These are phyloP conservation scores for Cetoscarus ocellatus DNA, from an alignment of 2,797 vertebrate species.

Conservation along the genomic window DNA sequence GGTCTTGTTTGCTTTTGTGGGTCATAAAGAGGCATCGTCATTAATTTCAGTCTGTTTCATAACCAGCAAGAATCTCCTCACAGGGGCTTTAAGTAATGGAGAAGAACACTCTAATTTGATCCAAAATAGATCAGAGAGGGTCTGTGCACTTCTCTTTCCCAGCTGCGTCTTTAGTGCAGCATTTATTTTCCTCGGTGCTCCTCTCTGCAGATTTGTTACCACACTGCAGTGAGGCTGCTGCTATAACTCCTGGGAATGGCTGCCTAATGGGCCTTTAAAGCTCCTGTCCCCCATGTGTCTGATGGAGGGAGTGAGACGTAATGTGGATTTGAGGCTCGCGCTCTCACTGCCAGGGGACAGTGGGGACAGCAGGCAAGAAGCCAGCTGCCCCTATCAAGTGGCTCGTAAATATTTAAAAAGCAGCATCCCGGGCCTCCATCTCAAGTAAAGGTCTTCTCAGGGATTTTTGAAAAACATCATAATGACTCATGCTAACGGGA, in stretches of 20 bases:
- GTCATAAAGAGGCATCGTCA: too few relatives aligned
- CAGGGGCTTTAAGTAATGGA: not conserved
- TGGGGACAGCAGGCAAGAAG: slow-evolving; percentile 64
- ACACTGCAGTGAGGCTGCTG: slow-evolving; percentile 35
- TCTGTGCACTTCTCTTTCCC: not conserved
- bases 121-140: not conserved
- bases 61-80: too few relatives aligned
- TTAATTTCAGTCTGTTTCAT: too few relatives aligned
- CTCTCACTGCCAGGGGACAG: slow-evolving; percentile 58
- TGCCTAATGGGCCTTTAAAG: slow-evolving; percentile 59
- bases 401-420: slow-evolving; percentile 86
- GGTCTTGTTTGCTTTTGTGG: too few relatives aligned
- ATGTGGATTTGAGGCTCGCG: slow-evolving; percentile 38
- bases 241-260: slow-evolving; percentile 46
- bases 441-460: slow-evolving; percentile 77
- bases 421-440: slow-evolving; percentile 61
- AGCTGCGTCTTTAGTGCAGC: slow-evolving; percentile 13
- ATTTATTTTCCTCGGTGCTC: slow-evolving; percentile 34
- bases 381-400: slow-evolving; percentile 79
- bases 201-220: slow-evolving; percentile 22
- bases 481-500: slow-evolving; percentile 68
- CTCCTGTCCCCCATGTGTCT: slow-evolving; percentile 29
- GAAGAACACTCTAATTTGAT: slow-evolving; percentile 1
- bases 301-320: slow-evolving; percentile 27
- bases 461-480: slow-evolving; percentile 72